Evolutionary conservation across 2,888 invertebrate species (phyloP), one percentile per base, ranked within the genome.

Genomic region (Cyclophora albipunctata): DNA sequence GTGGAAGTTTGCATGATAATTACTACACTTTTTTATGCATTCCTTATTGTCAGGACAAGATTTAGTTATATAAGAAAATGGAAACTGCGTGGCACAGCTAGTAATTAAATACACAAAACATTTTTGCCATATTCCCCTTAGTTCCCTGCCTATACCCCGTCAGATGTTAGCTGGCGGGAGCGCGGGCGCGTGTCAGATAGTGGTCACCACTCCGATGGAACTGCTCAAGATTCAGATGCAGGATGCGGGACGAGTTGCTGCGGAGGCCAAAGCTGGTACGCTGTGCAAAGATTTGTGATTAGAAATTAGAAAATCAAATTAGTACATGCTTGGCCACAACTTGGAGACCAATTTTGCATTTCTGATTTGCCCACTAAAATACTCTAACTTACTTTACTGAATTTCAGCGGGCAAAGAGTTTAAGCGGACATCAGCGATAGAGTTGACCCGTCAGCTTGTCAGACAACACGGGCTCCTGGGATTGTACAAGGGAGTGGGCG

Each of bases 201-300:
- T 98, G 46, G 92, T 99, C 57, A 99, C 99, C 7, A 99, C 99
- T 2, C 99, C 99, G 3, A 99, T 99, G 99, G 99, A 99, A 81
- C 90, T 99, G 58, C 90, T 99, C 6, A 99, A 99, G 90, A 99
- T 99, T 72, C 98, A 99, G 87, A 94, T 98, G 92, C 99, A 99
- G 85, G 98, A 99, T 81, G 97, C 98, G 44, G 98, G 98, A 20
- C 90, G 98, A 71, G 90, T 96, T 45, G 95, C 95, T 33, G 91
- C 93, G 4, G 91, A 92, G 66, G 94, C 95, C 20, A 93, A 93
- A 81, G 81, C 85, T 51, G 91, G 92, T 92, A 3, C 5, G 7
- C 3, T 7, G 37, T 37, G 37, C 37, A 5, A 2, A 5, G 1
- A 5, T 37, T 37, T 37, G 37, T 37, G 37, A 2, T 37, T n/a